Percentiles rank a stretch among this genome's conserved stretches.
phyloP scores from a whole-genome alignment of 1,140 invertebrate genomes.

The Zaprionus inermis region DNA sequence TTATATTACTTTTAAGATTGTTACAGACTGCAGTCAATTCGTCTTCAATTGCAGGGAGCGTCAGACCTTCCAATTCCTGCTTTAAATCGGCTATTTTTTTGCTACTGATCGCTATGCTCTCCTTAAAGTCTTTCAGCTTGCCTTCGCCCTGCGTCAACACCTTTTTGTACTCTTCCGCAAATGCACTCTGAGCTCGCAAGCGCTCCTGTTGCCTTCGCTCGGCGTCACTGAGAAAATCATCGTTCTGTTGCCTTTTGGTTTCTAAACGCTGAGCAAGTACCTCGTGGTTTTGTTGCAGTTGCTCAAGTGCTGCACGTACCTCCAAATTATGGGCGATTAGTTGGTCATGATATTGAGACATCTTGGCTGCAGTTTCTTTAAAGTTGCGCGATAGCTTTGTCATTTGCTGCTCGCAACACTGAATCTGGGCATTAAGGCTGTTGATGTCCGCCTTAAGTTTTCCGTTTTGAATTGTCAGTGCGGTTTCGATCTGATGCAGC shows the following conservation, averaged over 20 bases:
- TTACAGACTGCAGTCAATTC: neutral
- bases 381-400: slow-evolving; percentile 19
- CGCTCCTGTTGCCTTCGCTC: slow-evolving; percentile 48
- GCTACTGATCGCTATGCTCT: neutral
- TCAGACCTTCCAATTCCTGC: neutral
- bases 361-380: slow-evolving; percentile 8
- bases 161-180: slow-evolving; percentile 35
- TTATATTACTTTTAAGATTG: no score
- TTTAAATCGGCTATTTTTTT: slow-evolving; percentile 8
- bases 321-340: slow-evolving; percentile 13
- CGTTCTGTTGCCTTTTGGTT: slow-evolving; percentile 22
- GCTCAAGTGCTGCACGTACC: slow-evolving; percentile 4
- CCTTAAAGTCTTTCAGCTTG: slow-evolving; percentile 29
- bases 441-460: slow-evolving; percentile 25
- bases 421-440: slow-evolving; percentile 6
- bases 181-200: slow-evolving; percentile 18
- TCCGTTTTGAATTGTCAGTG: slow-evolving; percentile 2
- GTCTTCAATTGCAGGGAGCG: slow-evolving; percentile 13
- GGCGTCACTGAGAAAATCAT: slow-evolving; percentile 24
- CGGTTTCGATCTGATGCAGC: slow-evolving; percentile 35
- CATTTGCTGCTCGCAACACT: slow-evolving; percentile 21
- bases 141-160: slow-evolving; percentile 26
- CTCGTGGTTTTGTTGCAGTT: slow-evolving; percentile 3
- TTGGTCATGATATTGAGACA: slow-evolving; percentile 24
- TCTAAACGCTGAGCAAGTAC: neutral